phyloP scores from a whole-genome alignment of 2,888 invertebrate species.

The Cosmorhoe ocellata region DNA sequence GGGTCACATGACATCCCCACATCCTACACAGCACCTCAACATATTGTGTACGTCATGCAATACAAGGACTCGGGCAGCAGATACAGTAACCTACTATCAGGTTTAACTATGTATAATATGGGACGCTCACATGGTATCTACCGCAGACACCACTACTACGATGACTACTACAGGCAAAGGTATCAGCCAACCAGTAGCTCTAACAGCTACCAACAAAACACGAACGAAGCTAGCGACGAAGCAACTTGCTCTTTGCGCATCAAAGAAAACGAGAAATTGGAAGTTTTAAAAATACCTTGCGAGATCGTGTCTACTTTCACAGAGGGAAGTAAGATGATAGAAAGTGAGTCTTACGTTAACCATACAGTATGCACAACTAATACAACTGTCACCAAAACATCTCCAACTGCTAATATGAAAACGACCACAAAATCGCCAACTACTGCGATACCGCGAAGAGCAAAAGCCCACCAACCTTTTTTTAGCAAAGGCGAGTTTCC shows the following conservation, averaged over 20 bases:
- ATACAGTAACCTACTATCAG: conserved; percentile 65
- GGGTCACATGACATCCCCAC: conserved; percentile 29
- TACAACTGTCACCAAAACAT: conserved; percentile 41
- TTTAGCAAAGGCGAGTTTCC: too few species aligned
- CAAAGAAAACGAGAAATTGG: conserved; percentile 53
- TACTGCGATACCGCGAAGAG: too few species aligned
- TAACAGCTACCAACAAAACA: conserved; percentile 8
- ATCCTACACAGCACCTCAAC: conserved; percentile 62
- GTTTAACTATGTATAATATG: conserved; percentile 68
- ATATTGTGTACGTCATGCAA: conserved; percentile 63
- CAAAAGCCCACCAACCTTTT: too few species aligned
- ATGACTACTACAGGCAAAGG: conserved; percentile 65
- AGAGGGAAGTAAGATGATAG: conserved; percentile 49
- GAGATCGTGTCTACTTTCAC: conserved; percentile 75
- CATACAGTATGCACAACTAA: conserved; percentile 58
- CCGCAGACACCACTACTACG: conserved; percentile 64
- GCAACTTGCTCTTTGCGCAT: conserved; percentile 63
- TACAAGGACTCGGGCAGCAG: conserved; percentile 68
- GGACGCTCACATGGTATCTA: conserved; percentile 65
- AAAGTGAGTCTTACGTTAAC: conserved; percentile 41
- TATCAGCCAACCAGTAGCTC: conserved; percentile 39
- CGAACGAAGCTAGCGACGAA: conserved; percentile 43
- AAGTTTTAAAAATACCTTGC: conserved; percentile 66
- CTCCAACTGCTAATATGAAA: not conserved
- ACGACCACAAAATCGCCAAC: not conserved